Base-by-base conservation (phyloP, 1,140 invertebrate genomes). In the Zaprionus davidi region DNA sequence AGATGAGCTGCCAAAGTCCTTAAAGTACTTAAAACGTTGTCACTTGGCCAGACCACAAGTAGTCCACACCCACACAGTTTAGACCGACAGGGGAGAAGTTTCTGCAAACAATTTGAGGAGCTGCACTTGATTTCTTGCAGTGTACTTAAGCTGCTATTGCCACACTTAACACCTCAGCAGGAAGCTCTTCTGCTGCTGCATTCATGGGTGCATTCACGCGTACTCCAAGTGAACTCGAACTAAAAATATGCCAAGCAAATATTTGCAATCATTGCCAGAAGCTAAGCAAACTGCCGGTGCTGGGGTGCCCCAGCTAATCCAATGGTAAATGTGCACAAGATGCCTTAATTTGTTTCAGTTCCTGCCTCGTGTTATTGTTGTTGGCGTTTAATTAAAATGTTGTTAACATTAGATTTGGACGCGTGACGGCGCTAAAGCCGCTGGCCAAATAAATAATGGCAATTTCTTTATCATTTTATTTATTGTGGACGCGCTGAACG, bases 331-430 rank as follows among this genome's bases (percentile, higher is more conserved):
- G 63, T 64, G 34, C 72, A 66, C 53, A 49, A 64, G 55, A 56
- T 82, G 81, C 36, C 46, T 36, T 75, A 64, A 79, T 79, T 82
- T 65, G 58, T 46, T 5, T 44, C 53, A n/a, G 59, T 46, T 53
- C 59, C 24, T 72, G 53, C 64, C 62, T 53, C 31, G 46, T 59
- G 55, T 24, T 64, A 51, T 34, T 76, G 20, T 56, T 56, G 67
- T 36, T 62, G 70, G 59, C 28, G 62, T 65, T 85, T 88, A 88
- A 88, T 88, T 88, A 88, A 88, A 88, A 71, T 79, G 79, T 85
- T 88, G 85, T 88, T 90, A 88, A 90, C 85, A 88, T 88, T 88
- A 90, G 85, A 75, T 85, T 90, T 85, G 28, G 66, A 76, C 69
- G 84, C 71, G 74, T 74, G 74, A 78, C 84, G 81, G 58, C 56